These are phyloP conservation scores for Drosophila dunni DNA, from an alignment of 1,140 invertebrate genomes.

Conservation along the genomic window DNA sequence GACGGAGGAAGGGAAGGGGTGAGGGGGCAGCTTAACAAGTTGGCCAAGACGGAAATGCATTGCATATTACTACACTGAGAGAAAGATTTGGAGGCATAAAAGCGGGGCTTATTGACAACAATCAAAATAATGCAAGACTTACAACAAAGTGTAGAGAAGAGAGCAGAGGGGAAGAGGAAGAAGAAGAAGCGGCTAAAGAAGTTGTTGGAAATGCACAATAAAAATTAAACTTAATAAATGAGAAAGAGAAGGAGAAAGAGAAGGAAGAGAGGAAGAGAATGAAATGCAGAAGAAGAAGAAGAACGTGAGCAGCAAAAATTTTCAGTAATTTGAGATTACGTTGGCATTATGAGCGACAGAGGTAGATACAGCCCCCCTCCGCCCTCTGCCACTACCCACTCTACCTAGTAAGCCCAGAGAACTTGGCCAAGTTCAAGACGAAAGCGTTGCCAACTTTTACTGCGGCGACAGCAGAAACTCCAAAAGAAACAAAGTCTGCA, in stretches of 20 bases:
- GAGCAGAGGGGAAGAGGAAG: too few species aligned
- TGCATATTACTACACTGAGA: slow-evolving; percentile 2
- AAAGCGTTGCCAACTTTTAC: slow-evolving; percentile 64
- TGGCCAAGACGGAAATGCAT: slow-evolving; percentile 40
- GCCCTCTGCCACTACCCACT: background rate
- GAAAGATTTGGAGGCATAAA: slow-evolving; percentile 55
- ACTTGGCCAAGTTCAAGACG: slow-evolving; percentile 16
- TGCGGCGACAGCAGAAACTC: slow-evolving; percentile 63
- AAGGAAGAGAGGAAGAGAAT: slow-evolving; percentile 2
- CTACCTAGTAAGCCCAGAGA: background rate
- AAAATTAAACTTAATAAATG: slow-evolving; percentile 35
- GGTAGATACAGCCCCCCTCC: background rate
- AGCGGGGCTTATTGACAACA: slow-evolving; percentile 71
- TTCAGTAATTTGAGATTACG: slow-evolving; percentile 80
- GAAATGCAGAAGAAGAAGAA: slow-evolving; percentile 30
- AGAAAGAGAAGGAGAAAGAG: slow-evolving; percentile 36
- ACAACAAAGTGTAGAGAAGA: slow-evolving; percentile 34
- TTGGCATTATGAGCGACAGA: slow-evolving; percentile 58
- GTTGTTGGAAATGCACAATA: slow-evolving; percentile 57
- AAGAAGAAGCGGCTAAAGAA: slow-evolving; percentile 8
- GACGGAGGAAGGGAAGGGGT: background rate
- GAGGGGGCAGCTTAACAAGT: slow-evolving; percentile 12
- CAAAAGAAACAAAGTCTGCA: slow-evolving; percentile 27
- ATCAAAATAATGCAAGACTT: slow-evolving; percentile 76
- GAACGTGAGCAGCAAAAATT: slow-evolving; percentile 69